Conservation (phyloP, 2,113 vertebrate species). For the Colinus virginianus region DNA sequence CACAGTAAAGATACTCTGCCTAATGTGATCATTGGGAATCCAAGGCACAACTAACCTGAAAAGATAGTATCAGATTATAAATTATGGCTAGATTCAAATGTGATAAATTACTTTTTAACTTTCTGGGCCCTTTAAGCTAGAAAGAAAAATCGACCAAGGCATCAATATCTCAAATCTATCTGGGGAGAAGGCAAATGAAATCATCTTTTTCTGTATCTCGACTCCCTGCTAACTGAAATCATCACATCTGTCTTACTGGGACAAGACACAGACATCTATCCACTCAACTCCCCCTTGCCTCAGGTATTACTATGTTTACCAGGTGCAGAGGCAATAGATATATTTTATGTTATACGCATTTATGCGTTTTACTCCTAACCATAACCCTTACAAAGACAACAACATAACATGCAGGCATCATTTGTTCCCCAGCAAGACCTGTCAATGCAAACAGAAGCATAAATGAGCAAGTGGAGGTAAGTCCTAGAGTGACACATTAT, state of each 20-base stretch:
- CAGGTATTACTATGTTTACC: not conserved
- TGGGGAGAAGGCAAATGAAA: not conserved
- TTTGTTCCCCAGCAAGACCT: not conserved
- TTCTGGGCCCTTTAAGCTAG: not conserved
- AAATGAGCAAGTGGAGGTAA: not conserved
- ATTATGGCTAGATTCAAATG: not conserved
- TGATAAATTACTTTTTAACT: not conserved
- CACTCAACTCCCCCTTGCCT: not conserved
- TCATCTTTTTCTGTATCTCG: not conserved
- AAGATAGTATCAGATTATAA: not conserved
- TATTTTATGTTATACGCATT: not conserved
- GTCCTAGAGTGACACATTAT: accelerated
- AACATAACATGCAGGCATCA: not conserved
- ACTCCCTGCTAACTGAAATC: not conserved
- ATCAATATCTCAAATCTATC: not conserved
- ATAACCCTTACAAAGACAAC: not conserved
- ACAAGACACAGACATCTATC: not conserved
- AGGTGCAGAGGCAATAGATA: not conserved
- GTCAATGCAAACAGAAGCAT: not conserved
- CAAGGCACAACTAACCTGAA: not conserved
- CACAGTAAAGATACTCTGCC: not conserved
- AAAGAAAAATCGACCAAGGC: not conserved
- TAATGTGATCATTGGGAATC: not conserved
- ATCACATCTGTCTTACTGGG: not conserved
- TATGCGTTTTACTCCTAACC: not conserved